Evolutionary conservation across 2,797 vertebrate species (phyloP), one percentile per base, ranked within the genome.

Genomic region (Falco concolor): DNA sequence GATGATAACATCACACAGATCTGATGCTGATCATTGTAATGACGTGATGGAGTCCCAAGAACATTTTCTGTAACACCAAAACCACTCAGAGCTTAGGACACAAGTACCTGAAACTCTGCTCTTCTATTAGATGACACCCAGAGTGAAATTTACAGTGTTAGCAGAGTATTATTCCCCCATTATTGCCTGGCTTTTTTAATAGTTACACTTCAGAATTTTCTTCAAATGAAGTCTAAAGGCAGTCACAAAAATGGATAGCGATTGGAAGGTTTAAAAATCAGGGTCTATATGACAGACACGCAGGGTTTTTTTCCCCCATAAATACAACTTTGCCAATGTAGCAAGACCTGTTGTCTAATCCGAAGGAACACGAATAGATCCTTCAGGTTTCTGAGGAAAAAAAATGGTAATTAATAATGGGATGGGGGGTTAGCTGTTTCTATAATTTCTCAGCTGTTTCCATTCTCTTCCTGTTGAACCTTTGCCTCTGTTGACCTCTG

Each of bases 301-400:
- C 4, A 17, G 6, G 3, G 1, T 0, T 0, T 1, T 15, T 60
- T 60, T 36, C 30, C 9, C 19, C n/a, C 19, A 30, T 32, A 67
- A 52, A 77, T 28, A n/a, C 1, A 24, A 25, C 17, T 72, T 68
- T 47, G 6, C 5, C n/a, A 54, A 3, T 15, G 6, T 27, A 45
- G 12, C 8, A 57, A 81, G 5, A 56, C 13, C 7, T 47, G 4
- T n/a, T 81, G 21, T 50, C 45, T 81, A 75, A 54, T 64, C 4
- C 24, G 50, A 64, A 53, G 7, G 27, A 86, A 40, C 3, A 12
- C 8, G 4, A 16, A 3, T 24, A 80, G 22, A 2, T 13, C 0
- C 2, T 20, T 4, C 22, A 70, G 6, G 70, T 34, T 78, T 81
- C 28, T 70, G 19, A 45, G 28, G 24, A 44, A 50, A 84, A 94